Conservation (phyloP, 2,113 vertebrate genomes). For the Galeopterus variegatus region DNA sequence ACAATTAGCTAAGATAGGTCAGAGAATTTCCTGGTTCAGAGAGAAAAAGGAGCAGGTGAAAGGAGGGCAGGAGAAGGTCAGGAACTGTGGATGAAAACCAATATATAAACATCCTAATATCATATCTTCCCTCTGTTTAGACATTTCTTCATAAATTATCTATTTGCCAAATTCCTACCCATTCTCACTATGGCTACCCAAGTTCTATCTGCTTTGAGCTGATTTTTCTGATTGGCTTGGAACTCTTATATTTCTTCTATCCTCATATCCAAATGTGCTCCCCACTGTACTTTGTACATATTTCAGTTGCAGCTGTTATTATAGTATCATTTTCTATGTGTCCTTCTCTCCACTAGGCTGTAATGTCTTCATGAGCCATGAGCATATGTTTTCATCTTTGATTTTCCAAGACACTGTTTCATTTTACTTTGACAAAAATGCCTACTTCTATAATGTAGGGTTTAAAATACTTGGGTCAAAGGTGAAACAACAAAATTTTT, state of each 20-base stretch:
- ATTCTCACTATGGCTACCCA: not conserved
- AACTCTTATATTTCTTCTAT: not conserved
- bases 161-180: not conserved
- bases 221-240: not conserved
- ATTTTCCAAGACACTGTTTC: not conserved
- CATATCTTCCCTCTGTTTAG: not conserved
- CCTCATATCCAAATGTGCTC: not conserved
- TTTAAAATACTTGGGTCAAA: conserved; percentile 50
- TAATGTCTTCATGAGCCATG: not conserved
- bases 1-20: too few species aligned
- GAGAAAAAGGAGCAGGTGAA: too few species aligned
- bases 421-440: conserved; percentile 19
- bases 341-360: not conserved
- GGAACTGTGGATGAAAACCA: too few species aligned
- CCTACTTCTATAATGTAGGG: not conserved
- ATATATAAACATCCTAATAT: too few species aligned
- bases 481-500: not conserved
- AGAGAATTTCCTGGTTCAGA: too few species aligned
- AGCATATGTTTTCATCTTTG: not conserved
- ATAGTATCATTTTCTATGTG: not conserved
- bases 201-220: not conserved
- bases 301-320: not conserved
- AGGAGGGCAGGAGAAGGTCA: too few species aligned
- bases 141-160: not conserved
- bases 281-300: not conserved